A percentile compares a stretch with the other conserved stretches of the same genome.
phyloP scores from a whole-genome alignment of 2,888 invertebrate species.

The Limnephilus rhombicus region DNA sequence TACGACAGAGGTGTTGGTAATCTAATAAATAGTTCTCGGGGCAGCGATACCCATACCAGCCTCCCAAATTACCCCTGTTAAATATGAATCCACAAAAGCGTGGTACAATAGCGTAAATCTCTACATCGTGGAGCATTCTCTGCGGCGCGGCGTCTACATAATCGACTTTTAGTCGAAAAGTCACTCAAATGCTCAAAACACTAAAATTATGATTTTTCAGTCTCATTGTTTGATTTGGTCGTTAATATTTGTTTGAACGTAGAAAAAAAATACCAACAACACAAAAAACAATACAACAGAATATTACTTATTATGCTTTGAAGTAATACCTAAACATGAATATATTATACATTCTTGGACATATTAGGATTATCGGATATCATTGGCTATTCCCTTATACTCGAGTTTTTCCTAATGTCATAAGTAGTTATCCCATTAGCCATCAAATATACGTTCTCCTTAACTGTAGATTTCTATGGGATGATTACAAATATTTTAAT shows the following conservation, averaged over 20 bases:
- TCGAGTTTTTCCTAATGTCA: neutral
- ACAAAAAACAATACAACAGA: neutral
- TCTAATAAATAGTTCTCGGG: too few relatives aligned
- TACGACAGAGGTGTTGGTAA: too few relatives aligned
- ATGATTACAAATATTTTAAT: neutral
- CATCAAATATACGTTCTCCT: neutral
- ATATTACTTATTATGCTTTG: neutral
- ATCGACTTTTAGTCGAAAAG: too few relatives aligned
- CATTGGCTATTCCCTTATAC: neutral
- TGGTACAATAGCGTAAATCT: too few relatives aligned
- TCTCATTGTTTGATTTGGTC: too few relatives aligned
- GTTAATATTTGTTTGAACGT: too few relatives aligned
- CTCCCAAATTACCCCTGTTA: too few relatives aligned
- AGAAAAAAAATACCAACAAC: neutral
- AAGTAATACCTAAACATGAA: neutral
- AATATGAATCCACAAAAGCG: too few relatives aligned
- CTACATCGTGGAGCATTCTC: too few relatives aligned
- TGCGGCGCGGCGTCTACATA: too few relatives aligned
- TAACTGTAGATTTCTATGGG: neutral
- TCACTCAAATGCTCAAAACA: neutral
- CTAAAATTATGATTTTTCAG: neutral
- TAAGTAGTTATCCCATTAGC: neutral
- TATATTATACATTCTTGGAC: neutral
- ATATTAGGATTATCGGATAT: neutral
- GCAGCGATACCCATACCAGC: too few relatives aligned